A percentile compares a stretch with the other conserved stretches of the same genome.
Evolutionary conservation across 1,140 invertebrate genomes (phyloP).

Genomic region (Cryptotermes secundus): DNA sequence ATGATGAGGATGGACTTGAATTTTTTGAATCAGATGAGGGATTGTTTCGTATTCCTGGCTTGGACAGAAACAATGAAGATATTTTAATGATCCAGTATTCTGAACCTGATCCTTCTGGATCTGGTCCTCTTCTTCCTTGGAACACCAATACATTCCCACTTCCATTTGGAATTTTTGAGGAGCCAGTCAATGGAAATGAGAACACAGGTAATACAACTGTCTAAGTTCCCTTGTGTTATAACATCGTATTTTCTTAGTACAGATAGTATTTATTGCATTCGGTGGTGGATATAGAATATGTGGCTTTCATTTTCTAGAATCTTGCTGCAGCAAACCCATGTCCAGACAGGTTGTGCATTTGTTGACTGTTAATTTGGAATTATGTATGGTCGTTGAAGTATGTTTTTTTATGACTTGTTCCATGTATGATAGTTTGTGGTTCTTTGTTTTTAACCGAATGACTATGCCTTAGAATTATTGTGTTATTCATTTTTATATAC

Average conservation of each 20-base stretch:
- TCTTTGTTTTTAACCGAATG: no score
- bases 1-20: constrained; percentile 53
- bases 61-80: constrained; percentile 58
- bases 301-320: not conserved
- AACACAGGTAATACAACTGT: constrained; percentile 40
- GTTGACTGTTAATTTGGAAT: no score
- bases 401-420: no score
- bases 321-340: not conserved
- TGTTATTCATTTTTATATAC: no score
- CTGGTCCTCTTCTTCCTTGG: constrained; percentile 54
- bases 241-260: not conserved
- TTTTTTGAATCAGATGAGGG: constrained; percentile 53
- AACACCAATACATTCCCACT: constrained; percentile 55
- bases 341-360: not conserved
- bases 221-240: constrained; percentile 11
- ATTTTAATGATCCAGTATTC: constrained; percentile 64
- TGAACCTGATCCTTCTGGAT: constrained; percentile 50
- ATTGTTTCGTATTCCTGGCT: constrained; percentile 53
- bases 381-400: no score
- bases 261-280: no score
- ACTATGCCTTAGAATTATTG: no score
- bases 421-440: no score
- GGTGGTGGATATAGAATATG: not conserved
- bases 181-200: constrained; percentile 53
- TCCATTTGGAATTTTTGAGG: constrained; percentile 60